Evolutionary conservation across 2,797 vertebrate species (phyloP).

Genomic region (Gymnodraco acuticeps): DNA sequence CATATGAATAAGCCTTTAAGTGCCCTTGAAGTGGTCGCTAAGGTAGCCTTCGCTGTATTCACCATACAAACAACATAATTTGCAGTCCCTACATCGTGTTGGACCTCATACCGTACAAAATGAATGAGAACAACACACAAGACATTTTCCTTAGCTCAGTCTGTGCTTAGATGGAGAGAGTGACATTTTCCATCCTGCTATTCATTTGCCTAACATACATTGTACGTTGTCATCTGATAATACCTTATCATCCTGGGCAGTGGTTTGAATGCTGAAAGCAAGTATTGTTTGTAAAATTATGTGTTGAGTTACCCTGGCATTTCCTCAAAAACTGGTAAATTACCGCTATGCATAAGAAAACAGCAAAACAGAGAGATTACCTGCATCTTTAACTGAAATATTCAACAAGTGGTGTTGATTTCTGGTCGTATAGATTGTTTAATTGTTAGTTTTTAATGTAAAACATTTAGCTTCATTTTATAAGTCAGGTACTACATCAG

Average conservation of each 20-base stretch:
- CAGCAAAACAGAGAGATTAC: conserved; percentile 18
- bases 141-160: conserved; percentile 55
- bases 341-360: conserved; percentile 31
- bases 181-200: conserved; percentile 63
- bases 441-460: too few species aligned
- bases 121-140: conserved; percentile 56
- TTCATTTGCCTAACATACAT: conserved; percentile 74
- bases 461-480: too few species aligned
- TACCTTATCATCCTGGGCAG: conserved; percentile 55
- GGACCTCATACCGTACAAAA: conserved; percentile 44
- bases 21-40: conserved; percentile 42
- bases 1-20: conserved; percentile 31
- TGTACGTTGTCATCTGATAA: conserved; percentile 72
- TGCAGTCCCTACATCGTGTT: conserved; percentile 18
- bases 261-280: conserved; percentile 69
- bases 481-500: not conserved
- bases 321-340: conserved; percentile 38
- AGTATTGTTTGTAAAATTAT: conserved; percentile 51
- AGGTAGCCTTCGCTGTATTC: conserved; percentile 19
- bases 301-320: conserved; percentile 50
- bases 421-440: not conserved
- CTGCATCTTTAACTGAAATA: conserved; percentile 26
- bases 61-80: conserved; percentile 50
- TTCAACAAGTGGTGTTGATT: conserved; percentile 9
- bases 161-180: conserved; percentile 45